Evolutionary conservation across 2,888 invertebrate species (phyloP).

Genomic region (Coecobrya sp.): DNA sequence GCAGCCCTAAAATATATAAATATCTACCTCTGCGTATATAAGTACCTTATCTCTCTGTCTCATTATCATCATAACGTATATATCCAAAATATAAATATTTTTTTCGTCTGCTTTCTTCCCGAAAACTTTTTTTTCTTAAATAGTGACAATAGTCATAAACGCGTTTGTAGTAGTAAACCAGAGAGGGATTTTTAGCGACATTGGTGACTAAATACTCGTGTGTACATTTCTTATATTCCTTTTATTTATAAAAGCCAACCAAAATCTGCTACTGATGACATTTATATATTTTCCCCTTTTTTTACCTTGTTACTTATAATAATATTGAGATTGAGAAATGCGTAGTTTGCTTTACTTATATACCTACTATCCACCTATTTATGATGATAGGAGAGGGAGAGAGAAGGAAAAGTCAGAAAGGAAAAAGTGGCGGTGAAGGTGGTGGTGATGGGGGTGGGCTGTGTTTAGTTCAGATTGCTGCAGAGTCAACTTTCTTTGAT

Average conservation of each 20-base stretch:
- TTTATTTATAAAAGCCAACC: neutral
- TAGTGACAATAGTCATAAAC: slow-evolving; percentile 69
- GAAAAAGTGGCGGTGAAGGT: neutral
- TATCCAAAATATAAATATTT: neutral
- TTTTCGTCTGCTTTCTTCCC: too few relatives aligned
- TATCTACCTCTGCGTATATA: neutral
- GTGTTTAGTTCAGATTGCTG: slow-evolving; percentile 67
- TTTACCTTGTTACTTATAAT: neutral
- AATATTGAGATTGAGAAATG: neutral
- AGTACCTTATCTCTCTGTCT: neutral
- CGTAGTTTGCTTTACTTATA: neutral
- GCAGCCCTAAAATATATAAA: neutral
- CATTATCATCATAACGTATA: neutral
- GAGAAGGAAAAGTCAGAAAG: slow-evolving; percentile 19
- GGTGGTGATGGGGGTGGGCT: neutral
- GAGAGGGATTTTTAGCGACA: slow-evolving; percentile 41
- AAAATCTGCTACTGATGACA: neutral
- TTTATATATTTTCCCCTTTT: neutral
- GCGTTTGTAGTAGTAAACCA: neutral
- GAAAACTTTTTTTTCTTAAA: slow-evolving; percentile 45
- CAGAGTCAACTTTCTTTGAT: slow-evolving; percentile 67
- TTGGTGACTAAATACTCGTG: neutral
- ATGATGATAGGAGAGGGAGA: neutral
- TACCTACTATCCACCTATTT: too few relatives aligned
- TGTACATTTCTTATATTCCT: neutral